phyloP scores from a whole-genome alignment of 2,888 invertebrate species.

The Synergus japonicus region DNA sequence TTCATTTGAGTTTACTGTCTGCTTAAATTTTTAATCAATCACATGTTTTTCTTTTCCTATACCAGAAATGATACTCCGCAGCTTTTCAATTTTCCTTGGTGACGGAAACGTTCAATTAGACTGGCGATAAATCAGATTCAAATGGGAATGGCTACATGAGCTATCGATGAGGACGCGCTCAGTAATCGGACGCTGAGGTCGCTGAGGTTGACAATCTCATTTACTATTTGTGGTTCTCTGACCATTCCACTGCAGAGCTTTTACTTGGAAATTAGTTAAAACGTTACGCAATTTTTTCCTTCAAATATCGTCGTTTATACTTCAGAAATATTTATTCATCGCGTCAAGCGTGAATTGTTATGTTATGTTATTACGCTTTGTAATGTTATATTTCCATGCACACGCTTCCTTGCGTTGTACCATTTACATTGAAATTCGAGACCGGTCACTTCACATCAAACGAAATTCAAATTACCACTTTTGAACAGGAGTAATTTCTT shows the following conservation, averaged over 20 bases:
- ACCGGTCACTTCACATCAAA: background rate
- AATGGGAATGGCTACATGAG: constrained; percentile 44
- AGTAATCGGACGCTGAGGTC: constrained; percentile 36
- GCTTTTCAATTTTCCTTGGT: constrained; percentile 49
- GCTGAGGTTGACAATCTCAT: constrained; percentile 44
- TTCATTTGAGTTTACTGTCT: background rate
- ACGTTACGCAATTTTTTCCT: no score
- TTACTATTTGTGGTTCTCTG: constrained; percentile 27
- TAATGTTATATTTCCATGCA: background rate
- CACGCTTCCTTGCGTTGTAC: background rate
- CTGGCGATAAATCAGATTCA: constrained; percentile 50
- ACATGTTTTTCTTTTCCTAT: background rate
- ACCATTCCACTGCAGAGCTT: background rate
- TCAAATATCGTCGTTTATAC: no score
- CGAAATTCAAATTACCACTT: background rate
- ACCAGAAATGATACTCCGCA: constrained; percentile 42
- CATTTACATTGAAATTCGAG: background rate
- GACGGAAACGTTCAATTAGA: constrained; percentile 51
- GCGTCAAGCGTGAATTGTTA: no score
- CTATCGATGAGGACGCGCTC: background rate
- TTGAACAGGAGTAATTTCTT: background rate
- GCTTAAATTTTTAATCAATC: background rate
- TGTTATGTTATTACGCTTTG: no score
- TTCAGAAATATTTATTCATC: no score
- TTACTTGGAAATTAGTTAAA: no score